A percentile compares a stretch with the other conserved stretches of the same genome.
phyloP scores from a whole-genome alignment of 2,113 vertebrate species.

The Dipodomys spectabilis region DNA sequence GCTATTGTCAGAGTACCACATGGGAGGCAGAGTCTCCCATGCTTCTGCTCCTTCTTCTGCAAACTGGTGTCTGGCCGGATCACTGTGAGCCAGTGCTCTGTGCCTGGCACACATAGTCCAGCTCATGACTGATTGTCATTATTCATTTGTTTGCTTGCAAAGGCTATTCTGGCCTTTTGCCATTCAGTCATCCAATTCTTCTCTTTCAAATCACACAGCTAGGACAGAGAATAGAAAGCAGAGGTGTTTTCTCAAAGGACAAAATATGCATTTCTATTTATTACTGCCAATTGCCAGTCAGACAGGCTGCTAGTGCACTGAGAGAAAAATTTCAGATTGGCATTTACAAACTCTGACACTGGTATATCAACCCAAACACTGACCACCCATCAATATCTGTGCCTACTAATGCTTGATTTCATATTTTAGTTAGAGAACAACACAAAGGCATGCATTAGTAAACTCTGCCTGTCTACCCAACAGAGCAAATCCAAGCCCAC shows the following conservation, averaged over 20 bases:
- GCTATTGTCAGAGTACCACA: too few relatives aligned
- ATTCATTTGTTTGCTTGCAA: neutral
- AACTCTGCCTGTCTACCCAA: accelerated
- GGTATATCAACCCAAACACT: neutral
- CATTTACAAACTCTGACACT: neutral
- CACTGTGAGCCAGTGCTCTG: neutral
- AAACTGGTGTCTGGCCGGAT: accelerated
- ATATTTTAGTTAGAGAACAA: neutral
- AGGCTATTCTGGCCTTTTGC: neutral
- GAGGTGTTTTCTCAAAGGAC: neutral
- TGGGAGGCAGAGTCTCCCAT: accelerated
- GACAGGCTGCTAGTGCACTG: accelerated
- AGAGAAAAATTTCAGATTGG: neutral
- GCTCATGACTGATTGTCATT: accelerated
- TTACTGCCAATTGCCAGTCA: accelerated
- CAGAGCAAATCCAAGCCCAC: neutral
- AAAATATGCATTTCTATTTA: neutral
- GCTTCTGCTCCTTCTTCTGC: neutral
- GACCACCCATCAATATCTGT: neutral
- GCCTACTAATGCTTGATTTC: neutral
- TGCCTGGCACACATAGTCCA: accelerated
- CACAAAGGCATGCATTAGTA: neutral
- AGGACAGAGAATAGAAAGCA: neutral
- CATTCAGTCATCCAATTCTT: neutral
- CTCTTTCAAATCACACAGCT: neutral